phyloP scores from a whole-genome alignment of 2,113 vertebrate genomes.

The Synchiropus splendidus region DNA sequence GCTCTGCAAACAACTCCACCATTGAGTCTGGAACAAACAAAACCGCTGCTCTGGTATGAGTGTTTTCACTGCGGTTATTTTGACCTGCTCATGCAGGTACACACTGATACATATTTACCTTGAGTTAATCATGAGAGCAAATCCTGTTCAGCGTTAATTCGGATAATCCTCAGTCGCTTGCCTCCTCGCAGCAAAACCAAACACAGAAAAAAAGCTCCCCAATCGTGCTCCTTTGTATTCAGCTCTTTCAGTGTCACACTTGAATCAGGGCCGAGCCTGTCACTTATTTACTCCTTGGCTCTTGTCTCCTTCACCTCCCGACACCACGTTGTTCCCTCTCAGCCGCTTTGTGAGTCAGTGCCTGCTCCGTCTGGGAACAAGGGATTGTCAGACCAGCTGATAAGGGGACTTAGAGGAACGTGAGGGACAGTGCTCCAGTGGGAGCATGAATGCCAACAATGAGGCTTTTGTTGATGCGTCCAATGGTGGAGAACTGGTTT shows the following conservation, averaged over 20 bases:
- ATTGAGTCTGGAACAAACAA: conserved; percentile 41
- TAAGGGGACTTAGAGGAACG: conserved; percentile 13
- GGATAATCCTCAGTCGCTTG: conserved; percentile 51
- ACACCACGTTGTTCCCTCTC: conserved; percentile 14
- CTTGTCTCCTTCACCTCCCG: conserved; percentile 28
- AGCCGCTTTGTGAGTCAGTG: conserved; percentile 25
- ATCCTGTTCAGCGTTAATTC: conserved; percentile 30
- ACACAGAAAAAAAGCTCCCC: conserved; percentile 11
- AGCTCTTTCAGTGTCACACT: conserved; percentile 13
- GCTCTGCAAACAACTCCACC: conserved; percentile 76
- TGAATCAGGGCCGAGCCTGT: conserved; percentile 21
- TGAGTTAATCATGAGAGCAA: conserved; percentile 24
- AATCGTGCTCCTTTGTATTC: conserved; percentile 13
- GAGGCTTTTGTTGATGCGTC: background rate
- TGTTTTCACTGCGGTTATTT: too few species aligned
- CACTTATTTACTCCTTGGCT: conserved; percentile 21
- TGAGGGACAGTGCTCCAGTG: background rate
- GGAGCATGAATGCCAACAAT: background rate
- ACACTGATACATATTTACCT: too few species aligned
- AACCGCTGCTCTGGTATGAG: too few species aligned
- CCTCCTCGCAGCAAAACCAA: conserved; percentile 32
- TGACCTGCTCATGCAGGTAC: too few species aligned
- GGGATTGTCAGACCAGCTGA: conserved; percentile 45
- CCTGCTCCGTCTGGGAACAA: conserved; percentile 23
- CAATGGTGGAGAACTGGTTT: too few species aligned